Percentiles rank a stretch among this genome's conserved stretches.
Conservation (phyloP, 2,797 vertebrate species). For the Microctenopoma lineatum region DNA sequence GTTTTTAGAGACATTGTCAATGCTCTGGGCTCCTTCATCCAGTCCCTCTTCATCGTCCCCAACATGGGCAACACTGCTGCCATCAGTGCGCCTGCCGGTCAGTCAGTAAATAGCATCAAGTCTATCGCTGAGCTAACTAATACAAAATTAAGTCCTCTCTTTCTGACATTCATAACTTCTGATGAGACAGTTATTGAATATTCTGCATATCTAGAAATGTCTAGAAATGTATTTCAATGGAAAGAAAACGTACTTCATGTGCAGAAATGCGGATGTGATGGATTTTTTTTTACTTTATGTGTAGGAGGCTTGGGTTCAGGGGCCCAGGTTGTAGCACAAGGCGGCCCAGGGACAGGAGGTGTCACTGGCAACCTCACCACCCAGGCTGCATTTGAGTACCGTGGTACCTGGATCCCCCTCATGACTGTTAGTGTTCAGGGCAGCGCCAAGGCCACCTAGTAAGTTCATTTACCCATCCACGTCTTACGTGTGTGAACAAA, state of each 20-base stretch:
- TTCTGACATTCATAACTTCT: not conserved
- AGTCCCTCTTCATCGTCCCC: slow-evolving; percentile 95
- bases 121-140: too few relatives aligned
- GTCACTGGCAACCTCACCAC: slow-evolving; percentile 86
- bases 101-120: slow-evolving; percentile 33
- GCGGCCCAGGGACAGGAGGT: slow-evolving; percentile 85
- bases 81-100: slow-evolving; percentile 87
- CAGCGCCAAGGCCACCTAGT: slow-evolving; percentile 98
- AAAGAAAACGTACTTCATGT: not conserved
- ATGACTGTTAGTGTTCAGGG: slow-evolving; percentile 94
- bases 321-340: slow-evolving; percentile 83
- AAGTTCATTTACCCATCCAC: slow-evolving; percentile 68
- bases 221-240: too few relatives aligned
- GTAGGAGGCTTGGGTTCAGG: slow-evolving; percentile 82
- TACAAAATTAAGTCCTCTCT: too few relatives aligned
- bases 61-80: slow-evolving; percentile 84
- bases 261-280: not conserved
- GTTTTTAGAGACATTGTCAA: slow-evolving; percentile 99
- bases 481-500: not conserved
- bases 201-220: not conserved
- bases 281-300: slow-evolving; percentile 11
- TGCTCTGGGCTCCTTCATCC: slow-evolving; percentile 97
- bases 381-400: slow-evolving; percentile 97
- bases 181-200: not conserved
- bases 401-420: slow-evolving; percentile 98